Percentiles rank a stretch among this genome's conserved stretches.
Conservation (phyloP, 2,113 vertebrate species). For the Turnix velox region DNA sequence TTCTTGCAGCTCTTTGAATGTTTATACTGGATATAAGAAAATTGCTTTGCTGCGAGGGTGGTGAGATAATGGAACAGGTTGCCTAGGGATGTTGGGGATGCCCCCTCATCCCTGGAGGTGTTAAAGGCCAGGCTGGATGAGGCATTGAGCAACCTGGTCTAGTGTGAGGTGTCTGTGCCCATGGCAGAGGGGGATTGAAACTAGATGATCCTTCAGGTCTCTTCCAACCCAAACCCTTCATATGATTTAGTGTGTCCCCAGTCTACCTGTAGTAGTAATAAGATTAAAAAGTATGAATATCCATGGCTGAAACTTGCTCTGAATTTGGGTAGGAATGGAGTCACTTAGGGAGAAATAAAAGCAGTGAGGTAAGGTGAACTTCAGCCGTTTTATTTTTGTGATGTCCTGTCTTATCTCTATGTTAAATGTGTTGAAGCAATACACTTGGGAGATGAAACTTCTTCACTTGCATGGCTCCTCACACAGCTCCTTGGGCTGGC, state of each 20-base stretch:
- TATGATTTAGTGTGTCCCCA: neutral
- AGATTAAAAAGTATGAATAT: neutral
- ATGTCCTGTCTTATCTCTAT: neutral
- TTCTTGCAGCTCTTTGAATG: neutral
- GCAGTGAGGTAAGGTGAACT: neutral
- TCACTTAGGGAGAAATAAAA: slow-evolving; percentile 6
- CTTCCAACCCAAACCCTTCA: no score
- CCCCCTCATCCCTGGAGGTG: no score
- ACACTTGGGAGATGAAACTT: neutral
- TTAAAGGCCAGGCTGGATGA: no score
- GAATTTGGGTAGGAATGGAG: slow-evolving; percentile 31
- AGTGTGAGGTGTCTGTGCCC: no score
- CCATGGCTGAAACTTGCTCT: neutral
- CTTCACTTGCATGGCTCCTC: neutral
- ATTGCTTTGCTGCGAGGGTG: no score
- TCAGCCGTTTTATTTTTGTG: neutral
- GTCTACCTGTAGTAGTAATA: neutral
- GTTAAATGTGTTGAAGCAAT: neutral
- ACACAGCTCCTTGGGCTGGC: neutral
- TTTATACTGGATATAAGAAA: no score
- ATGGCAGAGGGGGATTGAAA: no score
- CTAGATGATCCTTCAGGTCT: no score
- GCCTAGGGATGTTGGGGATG: no score
- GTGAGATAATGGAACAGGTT: no score
- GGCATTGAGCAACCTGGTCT: no score